Percentiles rank a stretch among this genome's conserved stretches.
Conservation (phyloP, 2,888 invertebrate species). For the Eretmocerus hayati region DNA sequence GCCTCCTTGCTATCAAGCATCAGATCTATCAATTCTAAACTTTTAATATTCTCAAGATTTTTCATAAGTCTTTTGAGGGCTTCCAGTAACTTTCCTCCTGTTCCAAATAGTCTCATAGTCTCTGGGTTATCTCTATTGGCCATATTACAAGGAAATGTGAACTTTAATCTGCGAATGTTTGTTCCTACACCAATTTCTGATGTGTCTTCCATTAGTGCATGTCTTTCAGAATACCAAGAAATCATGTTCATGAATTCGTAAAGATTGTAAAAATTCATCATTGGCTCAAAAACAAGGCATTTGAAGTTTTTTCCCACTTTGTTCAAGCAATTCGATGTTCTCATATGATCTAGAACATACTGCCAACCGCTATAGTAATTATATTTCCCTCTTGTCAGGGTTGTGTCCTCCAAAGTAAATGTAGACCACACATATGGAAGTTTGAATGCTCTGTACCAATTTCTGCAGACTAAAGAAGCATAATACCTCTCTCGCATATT, state of each 20-base stretch:
- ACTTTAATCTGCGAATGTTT: slow-evolving; percentile 56
- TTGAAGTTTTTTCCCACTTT: slow-evolving; percentile 62
- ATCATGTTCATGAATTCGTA: slow-evolving; percentile 79
- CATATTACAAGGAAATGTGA: slow-evolving; percentile 72
- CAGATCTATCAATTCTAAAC: slow-evolving; percentile 65
- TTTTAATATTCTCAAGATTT: slow-evolving; percentile 57
- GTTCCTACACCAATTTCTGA: slow-evolving; percentile 49
- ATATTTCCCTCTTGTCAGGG: slow-evolving; percentile 66
- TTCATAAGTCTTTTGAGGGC: slow-evolving; percentile 62
- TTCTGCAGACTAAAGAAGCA: slow-evolving; percentile 62
- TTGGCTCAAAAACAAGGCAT: slow-evolving; percentile 63
- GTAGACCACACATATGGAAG: slow-evolving; percentile 69
- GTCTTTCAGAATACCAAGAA: slow-evolving; percentile 61
- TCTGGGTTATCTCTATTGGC: slow-evolving; percentile 56
- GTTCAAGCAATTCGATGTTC: slow-evolving; percentile 64
- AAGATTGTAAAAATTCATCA: slow-evolving; percentile 71
- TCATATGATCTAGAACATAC: slow-evolving; percentile 66
- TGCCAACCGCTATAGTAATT: slow-evolving; percentile 80
- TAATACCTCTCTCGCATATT: slow-evolving; percentile 64
- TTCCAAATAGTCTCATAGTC: slow-evolving; percentile 64
- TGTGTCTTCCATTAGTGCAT: slow-evolving; percentile 31
- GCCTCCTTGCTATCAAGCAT: slow-evolving; percentile 68
- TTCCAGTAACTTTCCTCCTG: slow-evolving; percentile 64
- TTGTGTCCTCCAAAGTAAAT: slow-evolving; percentile 65
- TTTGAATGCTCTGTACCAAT: slow-evolving; percentile 65